These are phyloP conservation scores for Antigone vipio DNA, from an alignment of 2,113 vertebrate genomes.

Conservation along the genomic window DNA sequence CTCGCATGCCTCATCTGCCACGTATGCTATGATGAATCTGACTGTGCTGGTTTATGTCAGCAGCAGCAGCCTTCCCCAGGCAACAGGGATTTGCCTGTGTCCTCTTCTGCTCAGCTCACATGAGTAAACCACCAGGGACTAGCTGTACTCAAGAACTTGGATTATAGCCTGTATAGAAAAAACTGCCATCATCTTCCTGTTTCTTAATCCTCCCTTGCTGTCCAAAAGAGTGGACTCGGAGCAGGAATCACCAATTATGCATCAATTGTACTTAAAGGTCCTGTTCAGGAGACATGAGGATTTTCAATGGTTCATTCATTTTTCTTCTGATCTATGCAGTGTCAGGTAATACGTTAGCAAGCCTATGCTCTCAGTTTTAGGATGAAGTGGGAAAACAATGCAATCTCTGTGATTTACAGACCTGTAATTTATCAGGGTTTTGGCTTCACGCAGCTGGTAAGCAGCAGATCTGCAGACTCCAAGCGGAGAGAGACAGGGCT, in stretches of 20 bases:
- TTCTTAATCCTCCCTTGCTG: background rate
- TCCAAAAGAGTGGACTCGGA: background rate
- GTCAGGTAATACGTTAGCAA: background rate
- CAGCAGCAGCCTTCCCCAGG: background rate
- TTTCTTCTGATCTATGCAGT: background rate
- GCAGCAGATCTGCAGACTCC: background rate
- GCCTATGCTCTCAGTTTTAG: background rate
- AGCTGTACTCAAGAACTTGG: background rate
- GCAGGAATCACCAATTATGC: background rate
- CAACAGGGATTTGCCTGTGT: background rate
- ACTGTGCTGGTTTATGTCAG: background rate
- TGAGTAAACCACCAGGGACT: background rate
- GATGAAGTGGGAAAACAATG: background rate
- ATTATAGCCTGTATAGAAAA: background rate
- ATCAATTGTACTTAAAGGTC: background rate
- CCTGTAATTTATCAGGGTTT: background rate
- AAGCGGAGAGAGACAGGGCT: background rate
- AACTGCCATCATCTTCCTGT: background rate
- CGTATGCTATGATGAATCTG: no score
- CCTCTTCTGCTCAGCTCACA: background rate
- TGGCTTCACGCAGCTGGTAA: background rate
- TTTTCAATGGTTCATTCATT: background rate
- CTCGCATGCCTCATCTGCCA: rapidly evolving
- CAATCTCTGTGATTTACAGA: background rate
- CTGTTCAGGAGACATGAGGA: background rate